Percentiles rank a stretch among this genome's conserved stretches.
These are phyloP conservation scores for Dromococcyx pavoninus DNA, from an alignment of 2,797 vertebrate species.

Conservation along the genomic window DNA sequence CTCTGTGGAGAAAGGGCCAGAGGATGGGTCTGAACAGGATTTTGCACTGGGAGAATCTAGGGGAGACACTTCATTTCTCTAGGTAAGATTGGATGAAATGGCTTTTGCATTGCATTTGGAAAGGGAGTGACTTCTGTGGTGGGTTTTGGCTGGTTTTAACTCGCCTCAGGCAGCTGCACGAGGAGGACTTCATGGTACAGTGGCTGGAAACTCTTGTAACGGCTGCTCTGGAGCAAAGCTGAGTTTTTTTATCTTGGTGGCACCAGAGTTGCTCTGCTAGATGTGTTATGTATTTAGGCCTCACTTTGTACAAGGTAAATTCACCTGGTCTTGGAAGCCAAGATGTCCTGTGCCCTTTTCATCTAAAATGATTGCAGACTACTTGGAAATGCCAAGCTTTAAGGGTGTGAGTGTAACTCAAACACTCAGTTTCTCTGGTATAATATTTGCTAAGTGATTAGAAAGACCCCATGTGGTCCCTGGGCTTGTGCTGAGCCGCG, in stretches of 20 bases:
- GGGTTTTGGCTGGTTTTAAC: not conserved
- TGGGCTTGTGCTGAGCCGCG: not conserved
- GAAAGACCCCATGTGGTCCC: not conserved
- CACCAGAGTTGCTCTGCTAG: not conserved
- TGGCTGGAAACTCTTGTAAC: not conserved
- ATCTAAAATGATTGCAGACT: not conserved
- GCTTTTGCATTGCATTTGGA: not conserved
- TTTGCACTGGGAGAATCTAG: not conserved
- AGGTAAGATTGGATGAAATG: not conserved
- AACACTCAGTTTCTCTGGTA: not conserved
- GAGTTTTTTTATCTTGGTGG: not conserved
- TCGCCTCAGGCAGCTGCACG: not conserved
- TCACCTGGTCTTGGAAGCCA: not conserved
- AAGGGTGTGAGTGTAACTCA: not conserved
- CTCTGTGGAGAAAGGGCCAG: not conserved
- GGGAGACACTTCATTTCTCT: not conserved
- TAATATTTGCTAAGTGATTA: not conserved
- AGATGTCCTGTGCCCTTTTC: not conserved
- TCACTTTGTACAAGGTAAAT: not conserved
- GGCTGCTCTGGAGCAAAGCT: not conserved
- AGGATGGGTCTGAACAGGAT: not conserved
- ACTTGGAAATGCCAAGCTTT: not conserved
- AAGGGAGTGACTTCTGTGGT: not conserved
- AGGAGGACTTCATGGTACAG: not conserved
- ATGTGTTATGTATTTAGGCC: not conserved